Percentiles rank a stretch among this genome's conserved stretches.
Conservation (phyloP, 2,113 vertebrate species). For the Nipponia nippon region DNA sequence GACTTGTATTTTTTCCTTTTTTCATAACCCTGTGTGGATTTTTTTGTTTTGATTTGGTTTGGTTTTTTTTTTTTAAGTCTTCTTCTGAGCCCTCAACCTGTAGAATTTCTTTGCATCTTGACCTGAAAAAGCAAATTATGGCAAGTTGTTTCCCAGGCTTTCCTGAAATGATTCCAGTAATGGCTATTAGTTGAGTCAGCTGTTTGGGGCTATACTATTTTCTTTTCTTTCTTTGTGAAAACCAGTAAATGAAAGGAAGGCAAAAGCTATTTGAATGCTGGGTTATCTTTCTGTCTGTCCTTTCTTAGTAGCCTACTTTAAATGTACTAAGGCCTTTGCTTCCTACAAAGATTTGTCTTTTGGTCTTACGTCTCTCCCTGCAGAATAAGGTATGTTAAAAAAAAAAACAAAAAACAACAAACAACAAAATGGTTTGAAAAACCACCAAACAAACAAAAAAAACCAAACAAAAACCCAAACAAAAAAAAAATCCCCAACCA, state of each 20-base stretch:
- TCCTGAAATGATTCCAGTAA: background rate
- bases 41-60: background rate
- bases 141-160: background rate
- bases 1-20: background rate
- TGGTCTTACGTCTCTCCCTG: fast-evolving
- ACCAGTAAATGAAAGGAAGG: background rate
- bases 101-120: background rate
- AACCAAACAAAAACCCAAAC: background rate
- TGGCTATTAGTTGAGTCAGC: background rate
- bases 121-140: background rate
- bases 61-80: background rate
- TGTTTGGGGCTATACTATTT: background rate
- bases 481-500: background rate
- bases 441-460: too few species aligned
- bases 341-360: background rate
- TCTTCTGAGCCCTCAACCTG: background rate
- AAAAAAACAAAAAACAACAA: background rate
- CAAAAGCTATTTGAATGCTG: background rate
- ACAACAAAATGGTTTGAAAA: too few species aligned
- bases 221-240: background rate
- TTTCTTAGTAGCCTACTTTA: background rate
- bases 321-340: background rate
- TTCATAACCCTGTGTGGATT: background rate
- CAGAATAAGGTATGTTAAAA: background rate
- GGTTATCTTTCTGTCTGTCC: background rate